Evolutionary conservation across 2,888 invertebrate genomes (phyloP).

Genomic region (Agriotes lineatus): DNA sequence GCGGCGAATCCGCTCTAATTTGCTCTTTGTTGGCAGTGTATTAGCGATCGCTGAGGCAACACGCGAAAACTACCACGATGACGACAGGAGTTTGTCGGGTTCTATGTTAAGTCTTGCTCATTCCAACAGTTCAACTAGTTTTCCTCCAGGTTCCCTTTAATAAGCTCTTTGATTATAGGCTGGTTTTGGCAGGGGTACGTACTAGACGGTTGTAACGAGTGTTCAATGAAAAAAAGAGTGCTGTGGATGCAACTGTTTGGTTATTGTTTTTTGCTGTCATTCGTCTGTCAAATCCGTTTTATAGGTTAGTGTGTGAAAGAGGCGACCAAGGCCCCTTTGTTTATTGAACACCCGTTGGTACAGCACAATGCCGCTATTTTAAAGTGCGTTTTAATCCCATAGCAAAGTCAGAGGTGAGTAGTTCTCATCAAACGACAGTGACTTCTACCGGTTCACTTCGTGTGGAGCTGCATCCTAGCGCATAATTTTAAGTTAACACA

Average conservation of each 20-base stretch:
- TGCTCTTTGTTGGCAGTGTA: conserved; percentile 73
- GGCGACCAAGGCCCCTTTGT: too few species aligned
- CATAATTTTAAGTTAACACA: background rate
- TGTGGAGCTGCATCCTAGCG: background rate
- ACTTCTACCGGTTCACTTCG: background rate
- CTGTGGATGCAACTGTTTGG: too few species aligned
- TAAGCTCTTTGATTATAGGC: conserved; percentile 15
- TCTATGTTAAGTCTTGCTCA: conserved; percentile 95
- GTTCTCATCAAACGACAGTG: background rate
- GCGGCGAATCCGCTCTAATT: too few species aligned
- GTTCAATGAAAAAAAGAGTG: too few species aligned
- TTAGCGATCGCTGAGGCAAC: conserved; percentile 93
- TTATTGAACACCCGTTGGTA: too few species aligned
- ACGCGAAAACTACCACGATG: conserved; percentile 89
- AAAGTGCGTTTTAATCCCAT: too few species aligned
- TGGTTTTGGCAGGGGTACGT: conserved; percentile 35
- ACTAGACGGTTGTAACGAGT: too few species aligned
- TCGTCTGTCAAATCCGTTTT: too few species aligned
- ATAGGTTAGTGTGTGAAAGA: too few species aligned
- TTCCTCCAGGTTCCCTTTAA: conserved; percentile 74
- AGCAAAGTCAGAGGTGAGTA: conserved; percentile 9
- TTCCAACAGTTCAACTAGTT: conserved; percentile 94
- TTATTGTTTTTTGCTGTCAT: too few species aligned
- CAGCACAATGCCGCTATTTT: too few species aligned
- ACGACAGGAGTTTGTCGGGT: conserved; percentile 92